Evolutionary conservation across 2,113 vertebrate species (phyloP).

Genomic region (Apaloderma vittatum): DNA sequence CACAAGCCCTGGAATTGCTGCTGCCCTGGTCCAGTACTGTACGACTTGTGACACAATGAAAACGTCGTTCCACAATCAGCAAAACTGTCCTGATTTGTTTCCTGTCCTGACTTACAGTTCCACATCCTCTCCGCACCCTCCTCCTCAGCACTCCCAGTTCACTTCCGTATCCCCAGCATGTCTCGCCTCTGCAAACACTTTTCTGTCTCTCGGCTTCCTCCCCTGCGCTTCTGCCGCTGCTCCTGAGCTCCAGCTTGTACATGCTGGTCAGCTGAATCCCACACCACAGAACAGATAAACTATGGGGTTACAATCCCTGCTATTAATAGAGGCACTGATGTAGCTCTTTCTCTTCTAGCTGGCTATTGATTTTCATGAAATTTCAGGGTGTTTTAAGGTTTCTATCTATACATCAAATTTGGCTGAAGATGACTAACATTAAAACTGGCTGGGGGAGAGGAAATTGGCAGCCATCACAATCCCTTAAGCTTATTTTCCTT

Average conservation of each 20-base stretch:
- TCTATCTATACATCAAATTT: background rate
- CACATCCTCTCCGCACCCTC: background rate
- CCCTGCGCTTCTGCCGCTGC: background rate
- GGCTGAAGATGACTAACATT: constrained; percentile 23
- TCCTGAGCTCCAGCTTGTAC: background rate
- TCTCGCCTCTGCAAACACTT: background rate
- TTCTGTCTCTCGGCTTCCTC: background rate
- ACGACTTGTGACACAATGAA: background rate
- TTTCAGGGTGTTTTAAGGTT: background rate
- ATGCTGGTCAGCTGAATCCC: background rate
- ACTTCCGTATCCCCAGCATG: background rate
- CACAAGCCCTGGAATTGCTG: background rate
- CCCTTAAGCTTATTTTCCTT: constrained; percentile 23
- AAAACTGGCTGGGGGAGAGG: background rate
- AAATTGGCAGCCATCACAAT: constrained; percentile 16
- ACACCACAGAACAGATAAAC: background rate
- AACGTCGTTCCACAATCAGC: background rate
- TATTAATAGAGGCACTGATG: background rate
- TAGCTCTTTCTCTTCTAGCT: background rate
- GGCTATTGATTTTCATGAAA: background rate
- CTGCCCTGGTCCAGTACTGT: background rate
- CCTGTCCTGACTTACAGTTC: background rate
- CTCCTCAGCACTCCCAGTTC: background rate
- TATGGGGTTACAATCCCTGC: background rate
- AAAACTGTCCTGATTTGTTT: background rate